Evolutionary conservation across 2,113 vertebrate species (phyloP).

Genomic region (Mustelus asterias): DNA sequence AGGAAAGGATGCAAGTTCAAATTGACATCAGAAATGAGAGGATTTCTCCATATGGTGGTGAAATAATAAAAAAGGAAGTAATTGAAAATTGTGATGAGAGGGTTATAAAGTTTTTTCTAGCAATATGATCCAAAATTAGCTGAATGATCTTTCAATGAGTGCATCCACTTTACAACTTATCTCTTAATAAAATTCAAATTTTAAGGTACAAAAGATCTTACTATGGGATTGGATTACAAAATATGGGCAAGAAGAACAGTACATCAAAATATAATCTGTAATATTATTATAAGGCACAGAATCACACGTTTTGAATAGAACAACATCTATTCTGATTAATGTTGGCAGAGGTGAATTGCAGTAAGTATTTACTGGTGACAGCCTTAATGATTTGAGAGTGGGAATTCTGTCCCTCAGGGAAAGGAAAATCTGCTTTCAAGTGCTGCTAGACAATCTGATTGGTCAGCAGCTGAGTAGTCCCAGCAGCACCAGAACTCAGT

Average conservation of each 20-base stretch:
- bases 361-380: too few species aligned
- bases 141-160: not conserved
- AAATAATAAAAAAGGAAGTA: not conserved
- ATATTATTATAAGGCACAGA: slow-evolving; percentile 65
- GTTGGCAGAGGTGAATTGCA: not conserved
- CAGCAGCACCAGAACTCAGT: too few species aligned
- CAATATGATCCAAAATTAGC: not conserved
- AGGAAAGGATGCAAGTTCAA: not conserved
- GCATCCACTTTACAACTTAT: not conserved
- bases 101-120: not conserved
- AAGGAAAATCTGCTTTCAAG: too few species aligned
- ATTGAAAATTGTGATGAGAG: not conserved
- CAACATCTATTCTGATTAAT: slow-evolving; percentile 46
- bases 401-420: too few species aligned
- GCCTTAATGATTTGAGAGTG: too few species aligned
- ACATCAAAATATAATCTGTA: not conserved
- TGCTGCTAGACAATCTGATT: too few species aligned
- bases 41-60: not conserved
- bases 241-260: not conserved
- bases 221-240: not conserved
- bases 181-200: not conserved
- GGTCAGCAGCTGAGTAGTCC: too few species aligned
- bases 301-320: slow-evolving; percentile 67
- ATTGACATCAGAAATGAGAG: not conserved
- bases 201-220: not conserved